These are phyloP conservation scores for Tympanoctomys barrerae DNA, from an alignment of 2,797 vertebrate species.

Conservation along the genomic window DNA sequence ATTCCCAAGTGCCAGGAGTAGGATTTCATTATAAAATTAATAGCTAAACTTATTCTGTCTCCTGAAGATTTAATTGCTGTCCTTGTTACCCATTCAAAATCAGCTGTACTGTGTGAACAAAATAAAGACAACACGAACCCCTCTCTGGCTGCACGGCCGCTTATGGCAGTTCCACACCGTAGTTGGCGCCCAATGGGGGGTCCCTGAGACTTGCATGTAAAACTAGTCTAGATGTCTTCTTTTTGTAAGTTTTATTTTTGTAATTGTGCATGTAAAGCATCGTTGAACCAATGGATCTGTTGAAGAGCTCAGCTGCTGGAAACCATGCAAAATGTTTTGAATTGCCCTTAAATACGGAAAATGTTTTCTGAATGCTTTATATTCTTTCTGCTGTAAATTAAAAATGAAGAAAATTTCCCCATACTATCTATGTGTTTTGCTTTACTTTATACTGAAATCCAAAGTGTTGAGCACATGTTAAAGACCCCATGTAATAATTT, in stretches of 20 bases:
- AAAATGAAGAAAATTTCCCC: conserved; percentile 97
- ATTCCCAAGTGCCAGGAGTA: conserved; percentile 90
- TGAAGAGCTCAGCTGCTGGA: conserved; percentile 99
- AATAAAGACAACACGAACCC: conserved; percentile 97
- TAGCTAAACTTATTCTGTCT: conserved; percentile 89
- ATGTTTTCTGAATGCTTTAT: conserved; percentile 99
- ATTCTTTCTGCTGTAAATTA: conserved; percentile 99
- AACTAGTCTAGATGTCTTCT: conserved; percentile 99
- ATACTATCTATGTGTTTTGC: conserved; percentile 89
- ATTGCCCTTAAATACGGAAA: conserved; percentile 99
- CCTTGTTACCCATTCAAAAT: conserved; percentile 89
- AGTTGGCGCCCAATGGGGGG: conserved; percentile 96
- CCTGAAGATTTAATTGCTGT: conserved; percentile 90
- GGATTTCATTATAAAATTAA: conserved; percentile 87
- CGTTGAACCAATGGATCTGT: conserved; percentile 99
- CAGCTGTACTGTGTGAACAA: conserved; percentile 92
- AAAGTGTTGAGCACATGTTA: neutral
- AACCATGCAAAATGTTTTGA: conserved; percentile 99
- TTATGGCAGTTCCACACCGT: conserved; percentile 98
- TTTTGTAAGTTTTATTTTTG: conserved; percentile 99
- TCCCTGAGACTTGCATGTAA: conserved; percentile 99
- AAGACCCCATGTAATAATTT: neutral
- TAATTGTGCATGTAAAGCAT: conserved; percentile 99
- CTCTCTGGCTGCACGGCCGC: conserved; percentile 99
- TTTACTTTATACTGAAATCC: conserved; percentile 55